These are phyloP conservation scores for Vanessa cardui DNA, from an alignment of 2,888 invertebrate species.

Conservation along the genomic window DNA sequence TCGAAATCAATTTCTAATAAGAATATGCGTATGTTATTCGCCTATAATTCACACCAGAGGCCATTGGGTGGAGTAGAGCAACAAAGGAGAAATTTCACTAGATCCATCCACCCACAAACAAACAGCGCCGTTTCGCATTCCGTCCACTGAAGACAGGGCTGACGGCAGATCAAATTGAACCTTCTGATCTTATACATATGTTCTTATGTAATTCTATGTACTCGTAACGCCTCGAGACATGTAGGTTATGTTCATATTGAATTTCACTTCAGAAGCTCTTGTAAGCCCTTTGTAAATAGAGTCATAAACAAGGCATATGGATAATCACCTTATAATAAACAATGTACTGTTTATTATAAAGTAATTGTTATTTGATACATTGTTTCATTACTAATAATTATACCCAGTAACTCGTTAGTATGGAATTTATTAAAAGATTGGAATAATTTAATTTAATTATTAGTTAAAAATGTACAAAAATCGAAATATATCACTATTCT, in stretches of 20 bases:
- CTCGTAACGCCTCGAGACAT: slow-evolving; percentile 22
- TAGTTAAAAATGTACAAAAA: too few species aligned
- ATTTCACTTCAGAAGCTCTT: slow-evolving; percentile 35
- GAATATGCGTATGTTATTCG: neutral
- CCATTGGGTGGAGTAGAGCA: slow-evolving; percentile 62
- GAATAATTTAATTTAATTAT: too few species aligned
- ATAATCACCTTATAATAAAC: slow-evolving; percentile 20
- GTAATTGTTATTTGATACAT: neutral
- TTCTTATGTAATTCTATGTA: slow-evolving; percentile 29
- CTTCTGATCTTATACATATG: slow-evolving; percentile 53
- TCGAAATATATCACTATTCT: too few species aligned
- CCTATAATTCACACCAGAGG: slow-evolving; percentile 35
- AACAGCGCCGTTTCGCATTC: slow-evolving; percentile 70
- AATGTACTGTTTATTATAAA: neutral
- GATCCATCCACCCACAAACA: slow-evolving; percentile 77
- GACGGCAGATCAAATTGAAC: slow-evolving; percentile 55
- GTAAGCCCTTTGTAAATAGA: slow-evolving; percentile 38
- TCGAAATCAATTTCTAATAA: too few species aligned
- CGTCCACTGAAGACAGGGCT: slow-evolving; percentile 63
- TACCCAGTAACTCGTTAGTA: neutral
- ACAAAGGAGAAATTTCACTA: slow-evolving; percentile 77
- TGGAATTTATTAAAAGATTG: too few species aligned
- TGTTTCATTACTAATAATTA: neutral
- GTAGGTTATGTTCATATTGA: slow-evolving; percentile 34
- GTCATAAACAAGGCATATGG: slow-evolving; percentile 33